These are phyloP conservation scores for Mythimna lalbum DNA, from an alignment of 2,888 invertebrate species.

Conservation along the genomic window DNA sequence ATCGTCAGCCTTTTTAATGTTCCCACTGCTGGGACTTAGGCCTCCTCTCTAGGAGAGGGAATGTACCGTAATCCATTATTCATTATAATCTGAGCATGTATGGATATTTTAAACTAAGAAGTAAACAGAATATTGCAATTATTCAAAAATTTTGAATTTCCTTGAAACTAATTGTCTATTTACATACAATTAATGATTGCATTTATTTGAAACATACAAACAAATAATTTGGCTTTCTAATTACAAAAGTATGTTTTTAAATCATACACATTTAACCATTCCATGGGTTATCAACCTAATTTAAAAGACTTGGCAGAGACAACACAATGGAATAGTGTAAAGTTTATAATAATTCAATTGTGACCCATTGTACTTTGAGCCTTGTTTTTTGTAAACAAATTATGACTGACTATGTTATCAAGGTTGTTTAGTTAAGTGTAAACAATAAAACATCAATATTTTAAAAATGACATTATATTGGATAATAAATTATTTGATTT, in stretches of 20 bases:
- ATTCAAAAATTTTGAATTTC: constrained; percentile 20
- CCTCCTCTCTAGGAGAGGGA: no score
- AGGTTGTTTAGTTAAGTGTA: constrained; percentile 18
- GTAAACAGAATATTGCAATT: constrained; percentile 44
- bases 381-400: constrained; percentile 23
- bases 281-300: background rate
- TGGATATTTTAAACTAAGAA: background rate
- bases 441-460: constrained; percentile 12
- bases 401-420: constrained; percentile 10
- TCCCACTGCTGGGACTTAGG: no score
- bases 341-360: background rate
- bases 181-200: constrained; percentile 10
- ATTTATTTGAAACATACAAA: constrained; percentile 13
- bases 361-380: constrained; percentile 20
- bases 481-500: background rate
- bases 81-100: no score
- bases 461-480: constrained; percentile 1
- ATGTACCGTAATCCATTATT: no score
- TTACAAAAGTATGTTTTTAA: background rate
- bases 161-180: constrained; percentile 16
- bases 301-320: constrained; percentile 1
- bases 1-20: no score
- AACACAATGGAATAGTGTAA: background rate
- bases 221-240: background rate
- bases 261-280: background rate